phyloP scores from a whole-genome alignment of 2,888 invertebrate species.

The Catocala nupta region DNA sequence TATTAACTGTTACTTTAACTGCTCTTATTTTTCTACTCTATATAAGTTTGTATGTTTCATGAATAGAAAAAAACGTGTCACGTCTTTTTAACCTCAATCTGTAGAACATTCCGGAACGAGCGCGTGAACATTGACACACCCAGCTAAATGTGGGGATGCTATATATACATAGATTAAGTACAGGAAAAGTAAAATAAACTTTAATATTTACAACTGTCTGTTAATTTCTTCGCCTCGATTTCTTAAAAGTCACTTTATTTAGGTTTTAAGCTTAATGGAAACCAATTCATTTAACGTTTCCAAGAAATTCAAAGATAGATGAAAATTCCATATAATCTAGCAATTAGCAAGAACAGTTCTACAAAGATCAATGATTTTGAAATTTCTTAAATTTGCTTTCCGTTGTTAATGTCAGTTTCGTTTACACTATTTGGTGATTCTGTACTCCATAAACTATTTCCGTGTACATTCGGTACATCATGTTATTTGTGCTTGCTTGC shows the following conservation, averaged over 20 bases:
- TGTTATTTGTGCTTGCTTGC: slow-evolving; percentile 23
- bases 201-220: slow-evolving; percentile 4
- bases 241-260: slow-evolving; percentile 1
- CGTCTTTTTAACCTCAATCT: slow-evolving; percentile 33
- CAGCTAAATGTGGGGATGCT: background rate
- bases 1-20: background rate
- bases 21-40: background rate
- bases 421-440: slow-evolving; percentile 23
- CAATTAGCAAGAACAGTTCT: slow-evolving; percentile 1
- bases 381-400: too few relatives aligned
- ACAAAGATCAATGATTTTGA: background rate
- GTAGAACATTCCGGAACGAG: slow-evolving; percentile 28
- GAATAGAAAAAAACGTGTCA: slow-evolving; percentile 20
- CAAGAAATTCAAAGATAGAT: slow-evolving; percentile 2
- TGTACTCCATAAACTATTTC: slow-evolving; percentile 29
- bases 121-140: slow-evolving; percentile 26
- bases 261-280: slow-evolving; percentile 2
- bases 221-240: slow-evolving; percentile 4
- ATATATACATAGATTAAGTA: background rate
- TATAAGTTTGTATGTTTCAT: slow-evolving; percentile 4
- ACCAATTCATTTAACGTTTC: background rate
- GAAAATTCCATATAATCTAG: slow-evolving; percentile 8
- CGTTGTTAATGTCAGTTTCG: slow-evolving; percentile 17
- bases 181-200: slow-evolving; percentile 12
- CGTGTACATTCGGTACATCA: slow-evolving; percentile 20